A percentile compares a stretch with the other conserved stretches of the same genome.
Evolutionary conservation across 2,888 invertebrate species (phyloP).

Genomic region (Xanthia icteritia): DNA sequence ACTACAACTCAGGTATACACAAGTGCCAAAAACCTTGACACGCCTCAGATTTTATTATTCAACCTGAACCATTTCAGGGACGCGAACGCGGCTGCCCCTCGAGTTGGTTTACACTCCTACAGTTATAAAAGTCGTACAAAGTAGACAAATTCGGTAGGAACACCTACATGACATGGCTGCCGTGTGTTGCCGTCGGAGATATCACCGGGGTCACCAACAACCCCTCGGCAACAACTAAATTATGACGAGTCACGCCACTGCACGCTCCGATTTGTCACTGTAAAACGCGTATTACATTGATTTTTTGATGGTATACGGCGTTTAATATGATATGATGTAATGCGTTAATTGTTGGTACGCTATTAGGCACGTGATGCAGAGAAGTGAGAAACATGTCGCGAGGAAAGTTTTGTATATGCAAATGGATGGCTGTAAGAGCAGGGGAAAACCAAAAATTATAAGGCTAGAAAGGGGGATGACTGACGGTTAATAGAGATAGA

Average conservation of each 20-base stretch:
- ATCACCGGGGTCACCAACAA: slow-evolving; percentile 79
- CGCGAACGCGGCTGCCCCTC: slow-evolving; percentile 33
- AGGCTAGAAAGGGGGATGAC: neutral
- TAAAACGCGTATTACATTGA: slow-evolving; percentile 49
- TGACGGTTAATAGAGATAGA: neutral
- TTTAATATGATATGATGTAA: slow-evolving; percentile 17
- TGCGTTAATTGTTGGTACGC: slow-evolving; percentile 9
- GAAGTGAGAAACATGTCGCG: neutral
- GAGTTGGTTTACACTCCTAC: slow-evolving; percentile 41
- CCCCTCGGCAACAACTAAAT: slow-evolving; percentile 72
- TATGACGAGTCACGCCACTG: slow-evolving; percentile 78
- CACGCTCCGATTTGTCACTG: slow-evolving; percentile 54
- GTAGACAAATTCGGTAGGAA: slow-evolving; percentile 60
- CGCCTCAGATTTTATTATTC: slow-evolving; percentile 44
- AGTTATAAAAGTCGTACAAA: slow-evolving; percentile 50
- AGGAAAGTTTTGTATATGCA: neutral
- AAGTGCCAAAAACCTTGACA: slow-evolving; percentile 50
- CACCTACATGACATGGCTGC: slow-evolving; percentile 69
- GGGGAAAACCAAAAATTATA: neutral
- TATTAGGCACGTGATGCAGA: neutral
- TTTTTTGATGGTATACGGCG: slow-evolving; percentile 40
- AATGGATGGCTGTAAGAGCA: neutral
- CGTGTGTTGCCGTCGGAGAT: slow-evolving; percentile 79
- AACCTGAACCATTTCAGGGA: slow-evolving; percentile 47
- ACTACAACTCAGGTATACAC: slow-evolving; percentile 5